These are phyloP conservation scores for Plebejus melissa DNA, from an alignment of 2,888 invertebrate genomes.

Conservation along the genomic window DNA sequence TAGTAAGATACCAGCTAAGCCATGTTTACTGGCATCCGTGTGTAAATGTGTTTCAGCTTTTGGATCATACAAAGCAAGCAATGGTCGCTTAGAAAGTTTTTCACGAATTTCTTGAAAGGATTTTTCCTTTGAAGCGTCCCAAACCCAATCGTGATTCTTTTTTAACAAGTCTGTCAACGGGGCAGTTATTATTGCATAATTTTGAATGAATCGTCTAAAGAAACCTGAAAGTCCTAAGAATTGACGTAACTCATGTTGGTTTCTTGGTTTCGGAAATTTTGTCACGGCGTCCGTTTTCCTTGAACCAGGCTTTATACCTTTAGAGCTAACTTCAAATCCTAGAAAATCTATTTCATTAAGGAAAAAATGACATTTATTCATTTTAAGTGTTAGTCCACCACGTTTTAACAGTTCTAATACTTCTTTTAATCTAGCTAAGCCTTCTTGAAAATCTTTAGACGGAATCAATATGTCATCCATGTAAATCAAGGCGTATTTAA, in stretches of 20 bases:
- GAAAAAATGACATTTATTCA: slow-evolving; percentile 28
- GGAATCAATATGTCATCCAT: slow-evolving; percentile 37
- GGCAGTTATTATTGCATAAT: too few species aligned
- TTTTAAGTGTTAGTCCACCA: slow-evolving; percentile 23
- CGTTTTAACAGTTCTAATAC: slow-evolving; percentile 9
- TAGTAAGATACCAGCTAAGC: slow-evolving; percentile 33
- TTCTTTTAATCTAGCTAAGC: slow-evolving; percentile 9
- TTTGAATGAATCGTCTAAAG: slow-evolving; percentile 29
- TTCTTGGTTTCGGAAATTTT: slow-evolving; percentile 38
- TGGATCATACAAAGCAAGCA: slow-evolving; percentile 34
- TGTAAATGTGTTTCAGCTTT: slow-evolving; percentile 30
- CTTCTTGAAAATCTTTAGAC: not conserved
- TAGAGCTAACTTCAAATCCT: slow-evolving; percentile 38
- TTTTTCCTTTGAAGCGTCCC: slow-evolving; percentile 30
- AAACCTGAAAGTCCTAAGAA: slow-evolving; percentile 32
- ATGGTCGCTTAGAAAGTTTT: slow-evolving; percentile 38
- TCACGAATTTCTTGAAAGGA: slow-evolving; percentile 33
- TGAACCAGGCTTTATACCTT: slow-evolving; percentile 38
- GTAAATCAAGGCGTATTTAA: slow-evolving; percentile 34
- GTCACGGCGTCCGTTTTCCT: slow-evolving; percentile 38
- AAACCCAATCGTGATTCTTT: not conserved
- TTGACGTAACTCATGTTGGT: slow-evolving; percentile 37
- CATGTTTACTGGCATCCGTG: slow-evolving; percentile 31
- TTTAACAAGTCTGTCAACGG: too few species aligned
- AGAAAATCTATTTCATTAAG: slow-evolving; percentile 32